Conservation (phyloP, 2,888 invertebrate species). For the Limenitis camilla region DNA sequence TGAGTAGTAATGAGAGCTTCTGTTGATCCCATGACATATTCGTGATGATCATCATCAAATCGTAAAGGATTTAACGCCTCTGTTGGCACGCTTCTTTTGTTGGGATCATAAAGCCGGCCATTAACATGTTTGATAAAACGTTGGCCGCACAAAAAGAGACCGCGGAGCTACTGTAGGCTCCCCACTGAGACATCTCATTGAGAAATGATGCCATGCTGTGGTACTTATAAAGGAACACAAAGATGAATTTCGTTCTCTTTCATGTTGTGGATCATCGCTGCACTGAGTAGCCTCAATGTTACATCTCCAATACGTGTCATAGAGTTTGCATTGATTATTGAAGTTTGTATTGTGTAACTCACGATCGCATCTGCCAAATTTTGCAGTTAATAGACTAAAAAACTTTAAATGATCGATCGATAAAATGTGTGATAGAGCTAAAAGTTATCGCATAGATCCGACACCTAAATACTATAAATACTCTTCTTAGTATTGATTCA, state of each 20-base stretch:
- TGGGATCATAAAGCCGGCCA: conserved; percentile 69
- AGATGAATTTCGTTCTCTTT: conserved; percentile 24
- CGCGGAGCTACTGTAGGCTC: conserved; percentile 63
- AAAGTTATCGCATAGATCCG: background rate
- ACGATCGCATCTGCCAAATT: conserved; percentile 15
- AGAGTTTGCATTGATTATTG: conserved; percentile 14
- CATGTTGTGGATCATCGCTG: conserved; percentile 19
- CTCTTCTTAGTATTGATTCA: no score
- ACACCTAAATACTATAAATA: no score
- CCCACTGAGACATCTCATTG: conserved; percentile 61
- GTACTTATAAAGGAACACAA: conserved; percentile 43
- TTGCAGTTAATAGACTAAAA: background rate
- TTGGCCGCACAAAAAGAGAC: conserved; percentile 68
- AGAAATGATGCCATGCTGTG: conserved; percentile 59
- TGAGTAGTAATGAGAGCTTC: conserved; percentile 27
- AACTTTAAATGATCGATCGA: conserved; percentile 3
- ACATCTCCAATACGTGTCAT: conserved; percentile 19
- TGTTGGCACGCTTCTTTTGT: conserved; percentile 73
- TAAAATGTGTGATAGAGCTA: conserved; percentile 4
- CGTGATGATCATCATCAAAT: conserved; percentile 67
- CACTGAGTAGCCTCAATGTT: conserved; percentile 10
- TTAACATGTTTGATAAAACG: conserved; percentile 73
- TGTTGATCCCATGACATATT: conserved; percentile 63
- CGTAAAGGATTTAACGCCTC: conserved; percentile 76
- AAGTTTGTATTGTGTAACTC: conserved; percentile 9